These are phyloP conservation scores for Rhopalosiphum maidis DNA, from an alignment of 1,140 invertebrate genomes.

Conservation along the genomic window DNA sequence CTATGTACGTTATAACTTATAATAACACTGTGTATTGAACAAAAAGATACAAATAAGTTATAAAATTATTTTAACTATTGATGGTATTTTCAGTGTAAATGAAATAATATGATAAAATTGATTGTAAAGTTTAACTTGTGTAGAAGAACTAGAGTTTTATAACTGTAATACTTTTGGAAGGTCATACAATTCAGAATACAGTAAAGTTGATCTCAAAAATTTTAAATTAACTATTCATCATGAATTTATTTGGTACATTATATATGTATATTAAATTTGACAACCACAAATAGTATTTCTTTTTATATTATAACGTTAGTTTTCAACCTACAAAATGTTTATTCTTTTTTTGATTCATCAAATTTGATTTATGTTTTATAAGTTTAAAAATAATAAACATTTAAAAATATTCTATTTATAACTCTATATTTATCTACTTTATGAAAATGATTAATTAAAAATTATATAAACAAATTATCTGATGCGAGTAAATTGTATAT, in stretches of 20 bases:
- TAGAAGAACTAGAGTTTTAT: not conserved
- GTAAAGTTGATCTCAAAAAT: not conserved
- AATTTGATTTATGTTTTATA: too few species aligned
- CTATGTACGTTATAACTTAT: not conserved
- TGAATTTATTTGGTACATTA: not conserved
- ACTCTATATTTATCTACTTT: not conserved
- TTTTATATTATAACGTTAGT: not conserved
- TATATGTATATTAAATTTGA: not conserved
- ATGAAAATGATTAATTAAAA: not conserved
- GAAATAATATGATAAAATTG: too few species aligned
- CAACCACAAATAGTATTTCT: not conserved
- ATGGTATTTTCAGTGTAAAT: not conserved
- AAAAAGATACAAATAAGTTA: not conserved
- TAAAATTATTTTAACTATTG: not conserved
- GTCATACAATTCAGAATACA: not conserved
- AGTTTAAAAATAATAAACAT: too few species aligned
- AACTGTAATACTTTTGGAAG: not conserved
- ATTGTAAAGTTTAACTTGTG: not conserved
- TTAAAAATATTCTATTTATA: not conserved
- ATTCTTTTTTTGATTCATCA: not conserved
- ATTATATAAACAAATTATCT: not conserved
- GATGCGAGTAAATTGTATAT: rapidly evolving
- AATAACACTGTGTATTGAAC: not conserved
- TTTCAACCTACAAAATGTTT: not conserved
- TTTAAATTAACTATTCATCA: not conserved